These are phyloP conservation scores for Fissipunctia ypsillon DNA, from an alignment of 2,888 invertebrate genomes.

Conservation along the genomic window DNA sequence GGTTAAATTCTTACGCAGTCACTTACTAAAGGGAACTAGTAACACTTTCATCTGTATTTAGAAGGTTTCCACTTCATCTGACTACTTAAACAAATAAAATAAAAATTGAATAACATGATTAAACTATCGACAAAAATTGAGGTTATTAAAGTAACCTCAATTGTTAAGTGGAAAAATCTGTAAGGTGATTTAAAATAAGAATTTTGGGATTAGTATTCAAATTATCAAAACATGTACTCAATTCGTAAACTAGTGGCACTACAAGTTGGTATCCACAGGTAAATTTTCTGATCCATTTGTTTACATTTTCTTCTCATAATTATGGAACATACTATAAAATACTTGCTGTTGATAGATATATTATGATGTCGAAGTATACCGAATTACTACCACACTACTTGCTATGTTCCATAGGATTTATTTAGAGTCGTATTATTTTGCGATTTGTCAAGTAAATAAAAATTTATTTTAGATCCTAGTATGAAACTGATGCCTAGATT, in stretches of 20 bases:
- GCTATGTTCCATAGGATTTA: not conserved
- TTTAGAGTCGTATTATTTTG: not conserved
- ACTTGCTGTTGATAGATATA: not conserved
- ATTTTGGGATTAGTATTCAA: not conserved
- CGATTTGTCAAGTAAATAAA: not conserved
- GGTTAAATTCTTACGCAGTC: not conserved
- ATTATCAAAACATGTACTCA: no score
- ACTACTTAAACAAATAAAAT: not conserved
- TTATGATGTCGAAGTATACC: not conserved
- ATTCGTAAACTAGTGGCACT: not conserved
- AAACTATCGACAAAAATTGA: not conserved
- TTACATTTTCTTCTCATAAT: not conserved
- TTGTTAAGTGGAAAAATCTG: no score
- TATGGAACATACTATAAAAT: not conserved
- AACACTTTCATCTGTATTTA: not conserved
- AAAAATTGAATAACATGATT: not conserved
- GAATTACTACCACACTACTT: not conserved
- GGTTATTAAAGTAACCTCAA: no score
- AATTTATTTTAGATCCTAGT: not conserved
- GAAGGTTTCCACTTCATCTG: not conserved
- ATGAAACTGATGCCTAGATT: constrained; percentile 32
- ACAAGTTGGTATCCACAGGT: not conserved
- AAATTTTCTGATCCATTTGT: not conserved
- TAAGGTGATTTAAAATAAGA: no score
- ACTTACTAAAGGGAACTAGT: no score